Base-by-base conservation (phyloP, 2,888 invertebrate genomes). In the Platypus cylindrus region DNA sequence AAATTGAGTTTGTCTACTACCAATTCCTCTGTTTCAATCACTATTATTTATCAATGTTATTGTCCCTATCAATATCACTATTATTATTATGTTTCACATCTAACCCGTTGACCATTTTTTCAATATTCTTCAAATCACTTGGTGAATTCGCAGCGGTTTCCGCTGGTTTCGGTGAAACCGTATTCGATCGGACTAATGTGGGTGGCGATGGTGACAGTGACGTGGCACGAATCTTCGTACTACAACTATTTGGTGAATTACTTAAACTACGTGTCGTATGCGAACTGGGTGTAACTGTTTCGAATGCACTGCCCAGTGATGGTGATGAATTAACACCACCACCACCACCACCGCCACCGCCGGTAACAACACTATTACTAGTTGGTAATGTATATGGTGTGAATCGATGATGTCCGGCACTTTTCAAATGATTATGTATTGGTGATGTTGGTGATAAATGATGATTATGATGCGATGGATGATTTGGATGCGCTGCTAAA, bases 71-170 rank as follows among this genome's bases (percentile, higher is more conserved):
- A 24, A 58, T 57, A 38, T 59, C 59, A 40, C 39, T 41, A 23
- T 26, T 34, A 18, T 17, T 34, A 16, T 27, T 71, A 47, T 78
- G 73, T 60, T 84, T 84, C 47, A 87, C 85, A 61, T 93, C 91
- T 45, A 93, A 68, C 11, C 91, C 93, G 64, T 91, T 93, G 48
- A 94, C 90, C 93, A 93, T 93, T 61, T 91, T 87, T 66, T 94
- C 93, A 67, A 94, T 94, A 62, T 82, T 90, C 65, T 91, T 91
- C 48, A 94, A 73, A 65, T 93, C 91, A 43, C 78, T 83, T 26
- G 81, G 73, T 22, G 74, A 72, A 44, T 69, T 71, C 44, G 73
- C 76, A 33, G 56, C 56, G 52, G 63, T 50, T 43, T 54, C 60
- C n/a, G n/a, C n/a, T 34, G 61, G 60, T 48, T 64, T 64, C 18